phyloP scores from a whole-genome alignment of 2,797 vertebrate genomes.

The Rhabdomys pumilio region DNA sequence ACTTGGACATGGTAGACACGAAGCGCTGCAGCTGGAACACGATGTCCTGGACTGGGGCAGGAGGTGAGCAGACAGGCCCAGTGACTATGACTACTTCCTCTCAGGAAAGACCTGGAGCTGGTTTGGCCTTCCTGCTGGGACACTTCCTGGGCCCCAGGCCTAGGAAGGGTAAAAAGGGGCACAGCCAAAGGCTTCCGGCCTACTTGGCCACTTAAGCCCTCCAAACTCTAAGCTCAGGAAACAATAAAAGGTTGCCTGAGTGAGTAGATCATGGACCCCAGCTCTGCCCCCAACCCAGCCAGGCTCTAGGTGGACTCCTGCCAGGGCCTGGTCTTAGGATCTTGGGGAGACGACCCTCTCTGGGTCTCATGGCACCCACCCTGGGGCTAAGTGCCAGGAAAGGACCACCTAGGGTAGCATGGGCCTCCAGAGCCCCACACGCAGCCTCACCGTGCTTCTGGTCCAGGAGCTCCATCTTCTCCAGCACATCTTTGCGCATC shows the following conservation, averaged over 20 bases:
- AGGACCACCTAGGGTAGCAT: background rate
- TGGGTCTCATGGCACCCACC: background rate
- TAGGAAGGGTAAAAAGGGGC: background rate
- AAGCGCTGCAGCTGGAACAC: constrained; percentile 99
- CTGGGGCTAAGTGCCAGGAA: background rate
- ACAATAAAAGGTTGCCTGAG: background rate
- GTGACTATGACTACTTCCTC: background rate
- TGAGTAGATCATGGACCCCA: background rate
- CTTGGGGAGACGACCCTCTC: background rate
- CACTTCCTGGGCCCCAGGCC: background rate
- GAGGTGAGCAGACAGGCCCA: background rate
- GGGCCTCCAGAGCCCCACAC: background rate
- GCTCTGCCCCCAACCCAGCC: background rate
- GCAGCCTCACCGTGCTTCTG: constrained; percentile 96
- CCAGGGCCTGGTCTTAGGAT: background rate
- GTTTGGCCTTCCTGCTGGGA: background rate
- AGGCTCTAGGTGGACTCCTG: background rate
- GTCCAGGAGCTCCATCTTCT: constrained; percentile 98
- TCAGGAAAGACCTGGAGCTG: rapidly evolving
- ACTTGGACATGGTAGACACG: constrained; percentile 98
- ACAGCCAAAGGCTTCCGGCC: background rate
- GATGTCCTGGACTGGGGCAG: constrained; percentile 96
- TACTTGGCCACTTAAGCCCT: background rate
- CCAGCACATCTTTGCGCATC: constrained; percentile 98
- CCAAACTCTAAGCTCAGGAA: background rate